Evolutionary conservation across 2,113 vertebrate genomes (phyloP).

Genomic region (Nycticebus coucang): DNA sequence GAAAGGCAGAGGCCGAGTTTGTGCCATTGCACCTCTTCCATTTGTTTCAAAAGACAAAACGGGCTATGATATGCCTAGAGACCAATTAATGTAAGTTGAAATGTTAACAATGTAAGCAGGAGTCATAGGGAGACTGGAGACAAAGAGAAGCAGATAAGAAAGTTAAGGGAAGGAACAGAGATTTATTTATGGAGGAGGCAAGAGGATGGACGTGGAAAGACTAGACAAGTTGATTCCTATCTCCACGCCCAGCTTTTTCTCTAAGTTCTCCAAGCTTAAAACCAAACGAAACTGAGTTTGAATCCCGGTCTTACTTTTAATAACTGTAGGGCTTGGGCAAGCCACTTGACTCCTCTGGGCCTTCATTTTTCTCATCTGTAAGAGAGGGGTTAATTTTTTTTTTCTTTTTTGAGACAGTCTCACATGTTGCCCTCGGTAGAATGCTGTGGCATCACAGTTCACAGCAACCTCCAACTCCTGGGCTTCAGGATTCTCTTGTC

Average conservation of each 20-base stretch:
- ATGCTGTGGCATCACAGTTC: no score
- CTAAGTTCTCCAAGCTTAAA: neutral
- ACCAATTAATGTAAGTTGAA: neutral
- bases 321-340: neutral
- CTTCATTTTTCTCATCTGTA: neutral
- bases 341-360: neutral
- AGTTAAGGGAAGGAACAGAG: neutral
- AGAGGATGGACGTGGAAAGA: neutral
- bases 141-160: constrained; percentile 2
- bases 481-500: no score
- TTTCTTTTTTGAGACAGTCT: no score
- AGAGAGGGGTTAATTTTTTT: neutral
- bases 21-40: neutral
- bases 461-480: no score
- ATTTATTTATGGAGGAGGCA: neutral
- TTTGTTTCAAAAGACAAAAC: constrained; percentile 30
- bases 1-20: neutral
- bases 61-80: neutral
- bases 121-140: neutral
- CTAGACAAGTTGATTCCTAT: neutral
- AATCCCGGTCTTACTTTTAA: neutral
- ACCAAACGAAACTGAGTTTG: neutral
- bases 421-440: no score
- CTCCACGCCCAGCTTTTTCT: neutral
- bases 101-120: neutral